Conservation (phyloP, 2,888 invertebrate genomes). For the Drosophila falleni region DNA sequence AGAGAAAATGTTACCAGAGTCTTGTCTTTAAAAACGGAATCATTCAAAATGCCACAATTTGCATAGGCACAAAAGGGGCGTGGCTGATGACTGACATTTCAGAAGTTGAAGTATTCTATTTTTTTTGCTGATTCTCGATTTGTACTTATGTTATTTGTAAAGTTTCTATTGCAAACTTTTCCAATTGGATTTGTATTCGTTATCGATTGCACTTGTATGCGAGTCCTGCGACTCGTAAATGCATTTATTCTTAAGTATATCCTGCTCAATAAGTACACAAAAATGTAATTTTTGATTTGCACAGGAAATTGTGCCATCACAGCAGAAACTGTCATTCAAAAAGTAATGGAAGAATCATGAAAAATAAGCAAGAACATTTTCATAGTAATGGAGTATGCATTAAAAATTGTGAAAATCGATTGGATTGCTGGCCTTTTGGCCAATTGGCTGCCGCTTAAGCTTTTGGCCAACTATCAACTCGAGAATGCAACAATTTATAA, state of each 20-base stretch:
- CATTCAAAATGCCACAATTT: constrained; percentile 60
- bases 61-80: constrained; percentile 33
- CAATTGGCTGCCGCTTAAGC: constrained; percentile 41
- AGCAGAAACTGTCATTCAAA: constrained; percentile 21
- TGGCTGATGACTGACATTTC: constrained; percentile 55
- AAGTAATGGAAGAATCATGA: constrained; percentile 10
- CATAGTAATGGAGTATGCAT: not conserved
- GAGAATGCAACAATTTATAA: constrained; percentile 59
- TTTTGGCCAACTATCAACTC: constrained; percentile 28
- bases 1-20: constrained; percentile 8
- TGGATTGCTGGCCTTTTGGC: constrained; percentile 39
- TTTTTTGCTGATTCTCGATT: constrained; percentile 15
- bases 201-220: constrained; percentile 56
- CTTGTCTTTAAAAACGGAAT: constrained; percentile 61
- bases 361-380: constrained; percentile 6
- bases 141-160: constrained; percentile 29
- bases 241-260: constrained; percentile 50
- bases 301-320: constrained; percentile 50
- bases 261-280: constrained; percentile 7
- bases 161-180: constrained; percentile 66
- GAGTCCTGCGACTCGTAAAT: constrained; percentile 11
- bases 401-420: constrained; percentile 45
- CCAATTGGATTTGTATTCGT: constrained; percentile 73
- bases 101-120: constrained; percentile 38
- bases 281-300: constrained; percentile 64